A percentile compares a stretch with the other conserved stretches of the same genome.
Conservation (phyloP, 2,797 vertebrate species). For the Phylloscopus collybita region DNA sequence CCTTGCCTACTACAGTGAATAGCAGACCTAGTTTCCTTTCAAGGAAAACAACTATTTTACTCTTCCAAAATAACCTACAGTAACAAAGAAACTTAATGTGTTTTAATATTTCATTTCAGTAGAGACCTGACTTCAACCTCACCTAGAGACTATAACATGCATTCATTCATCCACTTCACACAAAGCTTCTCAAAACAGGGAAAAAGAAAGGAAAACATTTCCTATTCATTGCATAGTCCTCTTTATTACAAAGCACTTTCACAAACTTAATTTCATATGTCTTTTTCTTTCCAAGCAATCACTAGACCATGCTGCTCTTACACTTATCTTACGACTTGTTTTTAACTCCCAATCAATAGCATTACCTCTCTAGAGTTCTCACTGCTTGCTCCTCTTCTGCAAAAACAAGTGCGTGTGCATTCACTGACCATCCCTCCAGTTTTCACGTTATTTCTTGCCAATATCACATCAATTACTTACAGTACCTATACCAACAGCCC, state of each 20-base stretch:
- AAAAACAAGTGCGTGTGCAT: fast-evolving
- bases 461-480: too few relatives aligned
- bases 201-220: fast-evolving
- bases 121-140: background rate
- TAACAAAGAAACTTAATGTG: background rate
- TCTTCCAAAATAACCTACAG: background rate
- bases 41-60: background rate
- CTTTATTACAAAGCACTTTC: background rate
- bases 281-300: background rate
- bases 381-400: fast-evolving
- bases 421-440: background rate
- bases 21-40: background rate
- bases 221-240: background rate
- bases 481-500: background rate
- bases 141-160: background rate
- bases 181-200: background rate
- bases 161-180: fast-evolving
- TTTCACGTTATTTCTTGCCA: background rate
- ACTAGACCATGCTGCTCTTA: background rate
- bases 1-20: background rate
- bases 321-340: background rate
- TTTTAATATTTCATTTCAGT: background rate
- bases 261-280: background rate
- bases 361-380: too few relatives aligned
- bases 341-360: background rate